These are phyloP conservation scores for Anguilla marmorata DNA, from an alignment of 2,797 vertebrate species.

Conservation along the genomic window DNA sequence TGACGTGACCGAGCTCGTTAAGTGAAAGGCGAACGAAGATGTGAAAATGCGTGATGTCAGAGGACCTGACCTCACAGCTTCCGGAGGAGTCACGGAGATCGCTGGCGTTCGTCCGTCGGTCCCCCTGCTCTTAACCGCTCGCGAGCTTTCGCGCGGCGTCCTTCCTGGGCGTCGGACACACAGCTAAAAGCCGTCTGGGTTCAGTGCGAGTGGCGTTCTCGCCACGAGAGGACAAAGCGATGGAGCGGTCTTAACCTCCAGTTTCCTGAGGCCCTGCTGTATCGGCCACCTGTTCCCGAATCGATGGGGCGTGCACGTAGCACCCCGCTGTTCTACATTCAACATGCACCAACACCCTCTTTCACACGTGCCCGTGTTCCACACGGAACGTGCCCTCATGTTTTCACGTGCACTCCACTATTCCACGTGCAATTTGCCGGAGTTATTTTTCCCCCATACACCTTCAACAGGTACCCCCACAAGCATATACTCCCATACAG, in stretches of 20 bases:
- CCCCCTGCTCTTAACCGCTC: not conserved
- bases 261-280: not conserved
- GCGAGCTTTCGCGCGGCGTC: not conserved
- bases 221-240: not conserved
- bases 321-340: constrained; percentile 25
- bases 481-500: not conserved
- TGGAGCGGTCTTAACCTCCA: not conserved
- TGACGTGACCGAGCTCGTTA: not conserved
- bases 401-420: not conserved
- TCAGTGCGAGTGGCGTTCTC: not conserved
- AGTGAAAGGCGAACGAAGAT: not conserved
- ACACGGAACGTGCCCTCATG: not conserved
- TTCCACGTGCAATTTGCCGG: not conserved
- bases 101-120: not conserved
- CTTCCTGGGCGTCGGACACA: not conserved
- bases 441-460: not conserved
- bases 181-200: no score
- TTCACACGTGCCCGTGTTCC: not conserved
- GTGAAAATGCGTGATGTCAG: not conserved
- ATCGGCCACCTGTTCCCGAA: constrained; percentile 24
- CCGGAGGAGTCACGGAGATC: not conserved
- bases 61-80: not conserved
- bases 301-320: not conserved
- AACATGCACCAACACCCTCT: not conserved
- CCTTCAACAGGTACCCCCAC: not conserved